Percentiles rank a stretch among this genome's conserved stretches.
Conservation (phyloP, 2,113 vertebrate genomes). For the Misgurnus anguillicaudatus region DNA sequence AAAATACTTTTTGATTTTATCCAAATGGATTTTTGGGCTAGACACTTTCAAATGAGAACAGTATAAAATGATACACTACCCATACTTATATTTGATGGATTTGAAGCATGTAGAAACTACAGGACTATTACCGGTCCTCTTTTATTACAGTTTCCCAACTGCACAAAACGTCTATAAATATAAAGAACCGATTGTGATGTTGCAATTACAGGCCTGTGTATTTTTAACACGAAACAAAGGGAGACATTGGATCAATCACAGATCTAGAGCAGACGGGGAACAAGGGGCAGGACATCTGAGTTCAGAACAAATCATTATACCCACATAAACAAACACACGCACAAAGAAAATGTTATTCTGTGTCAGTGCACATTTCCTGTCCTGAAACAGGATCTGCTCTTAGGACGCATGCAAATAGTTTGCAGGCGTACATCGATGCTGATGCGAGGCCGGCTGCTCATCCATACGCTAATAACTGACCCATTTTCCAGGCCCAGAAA, state of each 20-base stretch:
- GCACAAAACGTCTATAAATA: background rate
- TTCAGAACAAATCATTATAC: slow-evolving; percentile 61
- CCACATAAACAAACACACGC: slow-evolving; percentile 60
- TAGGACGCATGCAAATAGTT: slow-evolving; percentile 51
- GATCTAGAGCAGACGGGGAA: slow-evolving; percentile 2
- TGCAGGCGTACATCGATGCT: slow-evolving; percentile 37
- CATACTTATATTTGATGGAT: no score
- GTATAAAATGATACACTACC: no score
- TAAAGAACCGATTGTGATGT: background rate
- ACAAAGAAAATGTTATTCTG: slow-evolving; percentile 51
- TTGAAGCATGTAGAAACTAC: no score
- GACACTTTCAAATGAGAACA: no score
- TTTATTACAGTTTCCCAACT: background rate
- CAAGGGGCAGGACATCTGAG: slow-evolving; percentile 31
- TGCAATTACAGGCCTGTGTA: slow-evolving; percentile 25
- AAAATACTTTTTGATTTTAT: no score
- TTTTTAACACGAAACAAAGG: slow-evolving; percentile 29
- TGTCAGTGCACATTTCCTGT: slow-evolving; percentile 45
- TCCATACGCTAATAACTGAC: slow-evolving; percentile 64
- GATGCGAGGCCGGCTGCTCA: slow-evolving; percentile 50
- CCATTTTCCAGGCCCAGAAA: slow-evolving; percentile 60
- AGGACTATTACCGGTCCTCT: background rate
- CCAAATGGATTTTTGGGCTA: no score
- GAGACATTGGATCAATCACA: slow-evolving; percentile 24
- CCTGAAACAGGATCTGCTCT: slow-evolving; percentile 41